phyloP scores from a whole-genome alignment of 2,888 invertebrate species.

The Spatulosminthurus flaviceps region DNA sequence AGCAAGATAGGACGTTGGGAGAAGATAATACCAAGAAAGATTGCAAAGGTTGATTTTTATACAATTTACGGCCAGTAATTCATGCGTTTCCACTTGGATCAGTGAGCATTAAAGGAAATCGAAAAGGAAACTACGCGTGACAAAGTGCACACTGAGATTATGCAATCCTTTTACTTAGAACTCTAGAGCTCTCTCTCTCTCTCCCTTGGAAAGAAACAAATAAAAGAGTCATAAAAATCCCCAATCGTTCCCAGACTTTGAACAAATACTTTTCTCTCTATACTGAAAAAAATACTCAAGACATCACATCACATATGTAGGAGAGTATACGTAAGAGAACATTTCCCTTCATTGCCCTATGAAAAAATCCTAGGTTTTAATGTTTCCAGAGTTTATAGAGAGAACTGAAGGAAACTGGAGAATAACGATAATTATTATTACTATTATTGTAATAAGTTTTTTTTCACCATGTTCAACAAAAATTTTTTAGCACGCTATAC shows the following conservation, averaged over 20 bases:
- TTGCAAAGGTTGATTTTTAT: constrained; percentile 14
- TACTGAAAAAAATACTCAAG: too few species aligned
- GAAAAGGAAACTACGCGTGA: constrained; percentile 18
- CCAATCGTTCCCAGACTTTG: constrained; percentile 2
- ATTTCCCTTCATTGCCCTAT: too few species aligned
- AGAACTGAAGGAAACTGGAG: background rate
- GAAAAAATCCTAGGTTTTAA: too few species aligned
- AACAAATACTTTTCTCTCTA: too few species aligned
- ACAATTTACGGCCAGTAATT: constrained; percentile 12
- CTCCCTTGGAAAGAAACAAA: constrained; percentile 6
- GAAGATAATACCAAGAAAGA: background rate
- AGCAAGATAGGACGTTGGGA: too few species aligned
- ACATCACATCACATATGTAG: too few species aligned
- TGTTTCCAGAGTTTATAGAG: background rate
- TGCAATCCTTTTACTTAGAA: background rate
- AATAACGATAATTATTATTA: background rate
- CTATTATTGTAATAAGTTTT: too few species aligned
- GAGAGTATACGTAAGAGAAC: too few species aligned
- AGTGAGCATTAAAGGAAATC: constrained; percentile 13
- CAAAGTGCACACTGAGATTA: background rate
- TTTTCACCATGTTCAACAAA: too few species aligned
- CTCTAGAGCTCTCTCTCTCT: too few species aligned
- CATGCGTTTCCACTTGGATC: constrained; percentile 18
- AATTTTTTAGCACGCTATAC: background rate
- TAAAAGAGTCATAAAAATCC: background rate